A percentile compares a stretch with the other conserved stretches of the same genome.
These are phyloP conservation scores for Araneus ventricosus DNA, from an alignment of 1,140 invertebrate species.

Conservation along the genomic window DNA sequence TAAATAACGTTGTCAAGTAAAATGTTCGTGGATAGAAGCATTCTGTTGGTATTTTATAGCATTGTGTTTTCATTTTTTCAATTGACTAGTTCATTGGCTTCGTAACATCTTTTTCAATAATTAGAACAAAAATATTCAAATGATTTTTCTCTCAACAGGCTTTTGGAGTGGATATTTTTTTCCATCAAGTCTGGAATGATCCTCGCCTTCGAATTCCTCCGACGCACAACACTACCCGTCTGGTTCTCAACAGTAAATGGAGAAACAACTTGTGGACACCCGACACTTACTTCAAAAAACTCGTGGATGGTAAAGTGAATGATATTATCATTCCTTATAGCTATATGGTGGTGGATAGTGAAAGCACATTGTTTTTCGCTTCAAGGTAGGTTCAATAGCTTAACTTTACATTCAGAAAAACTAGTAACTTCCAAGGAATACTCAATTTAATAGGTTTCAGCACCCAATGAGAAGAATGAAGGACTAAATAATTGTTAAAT, in stretches of 20 bases:
- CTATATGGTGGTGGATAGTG: slow-evolving; percentile 71
- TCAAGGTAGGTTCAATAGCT: slow-evolving; percentile 48
- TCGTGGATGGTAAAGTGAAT: slow-evolving; percentile 74
- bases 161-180: slow-evolving; percentile 76
- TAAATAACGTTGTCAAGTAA: too few relatives aligned
- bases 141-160: slow-evolving; percentile 52
- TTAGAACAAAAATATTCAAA: too few relatives aligned
- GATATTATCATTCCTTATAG: slow-evolving; percentile 74
- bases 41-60: too few relatives aligned
- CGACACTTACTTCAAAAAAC: slow-evolving; percentile 77
- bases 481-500: too few relatives aligned
- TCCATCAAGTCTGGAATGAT: slow-evolving; percentile 76
- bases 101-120: too few relatives aligned
- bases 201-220: slow-evolving; percentile 59
- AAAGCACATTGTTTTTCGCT: slow-evolving; percentile 71
- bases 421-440: too few relatives aligned
- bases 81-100: too few relatives aligned
- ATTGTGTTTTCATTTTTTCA: too few relatives aligned
- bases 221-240: slow-evolving; percentile 47
- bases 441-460: too few relatives aligned
- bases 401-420: background rate
- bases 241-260: slow-evolving; percentile 75
- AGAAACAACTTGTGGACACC: slow-evolving; percentile 75
- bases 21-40: too few relatives aligned
- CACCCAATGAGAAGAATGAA: too few relatives aligned